These are phyloP conservation scores for Cyanoliseus patagonus DNA, from an alignment of 2,113 vertebrate species.

Conservation along the genomic window DNA sequence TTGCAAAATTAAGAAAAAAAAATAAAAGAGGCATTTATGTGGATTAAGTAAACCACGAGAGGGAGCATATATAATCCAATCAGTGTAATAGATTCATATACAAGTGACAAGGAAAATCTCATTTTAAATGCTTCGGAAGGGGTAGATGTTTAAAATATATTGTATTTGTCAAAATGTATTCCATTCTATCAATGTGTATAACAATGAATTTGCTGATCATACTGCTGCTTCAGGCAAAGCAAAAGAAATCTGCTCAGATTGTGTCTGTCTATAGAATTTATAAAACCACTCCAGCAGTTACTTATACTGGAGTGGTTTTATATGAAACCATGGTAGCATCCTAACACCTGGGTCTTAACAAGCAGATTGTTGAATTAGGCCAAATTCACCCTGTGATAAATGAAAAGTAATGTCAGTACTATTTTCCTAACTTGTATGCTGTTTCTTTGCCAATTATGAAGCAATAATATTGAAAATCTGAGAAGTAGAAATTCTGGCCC, in stretches of 20 bases:
- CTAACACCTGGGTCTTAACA: not conserved
- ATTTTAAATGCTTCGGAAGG: not conserved
- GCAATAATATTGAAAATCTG: not conserved
- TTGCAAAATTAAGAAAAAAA: not conserved
- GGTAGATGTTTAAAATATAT: not conserved
- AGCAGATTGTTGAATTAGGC: not conserved
- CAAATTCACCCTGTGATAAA: not conserved
- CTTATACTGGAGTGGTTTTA: not conserved
- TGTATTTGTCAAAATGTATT: not conserved
- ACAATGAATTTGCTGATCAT: not conserved
- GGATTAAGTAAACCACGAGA: conserved; percentile 45
- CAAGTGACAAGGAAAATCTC: not conserved
- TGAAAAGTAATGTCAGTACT: not conserved
- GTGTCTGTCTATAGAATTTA: not conserved
- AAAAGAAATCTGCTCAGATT: not conserved
- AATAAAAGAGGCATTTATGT: not conserved
- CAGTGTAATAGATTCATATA: not conserved
- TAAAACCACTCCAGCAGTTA: not conserved
- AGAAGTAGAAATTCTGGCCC: not conserved
- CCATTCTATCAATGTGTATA: not conserved
- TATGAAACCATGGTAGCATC: not conserved
- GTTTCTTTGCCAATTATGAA: not conserved
- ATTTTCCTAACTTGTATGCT: not conserved
- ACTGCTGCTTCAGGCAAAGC: not conserved
- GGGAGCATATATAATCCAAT: conserved; percentile 44